Percentiles rank a stretch among this genome's conserved stretches.
These are phyloP conservation scores for Diarsia dahlii DNA, from an alignment of 2,888 invertebrate genomes.

Conservation along the genomic window DNA sequence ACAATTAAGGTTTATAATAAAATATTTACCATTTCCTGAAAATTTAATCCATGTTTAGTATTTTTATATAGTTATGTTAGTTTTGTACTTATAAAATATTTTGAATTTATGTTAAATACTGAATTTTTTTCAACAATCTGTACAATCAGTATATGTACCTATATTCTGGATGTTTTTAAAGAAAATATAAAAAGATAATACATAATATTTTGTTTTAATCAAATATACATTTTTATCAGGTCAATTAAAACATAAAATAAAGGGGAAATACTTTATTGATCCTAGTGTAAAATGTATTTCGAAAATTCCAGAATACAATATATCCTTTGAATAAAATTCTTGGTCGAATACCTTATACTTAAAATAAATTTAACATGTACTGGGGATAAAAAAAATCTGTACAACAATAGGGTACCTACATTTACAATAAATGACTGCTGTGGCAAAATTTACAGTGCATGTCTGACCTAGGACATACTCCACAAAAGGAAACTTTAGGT, in stretches of 20 bases:
- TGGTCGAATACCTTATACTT: conserved; percentile 88
- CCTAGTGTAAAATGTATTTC: conserved; percentile 90
- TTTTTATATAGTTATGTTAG: conserved; percentile 67
- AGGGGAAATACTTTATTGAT: conserved; percentile 90
- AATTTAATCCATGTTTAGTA: conserved; percentile 68
- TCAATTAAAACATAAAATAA: conserved; percentile 78
- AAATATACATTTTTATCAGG: conserved; percentile 56
- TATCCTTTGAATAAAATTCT: conserved; percentile 88
- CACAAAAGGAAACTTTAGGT: conserved; percentile 42
- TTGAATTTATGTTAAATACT: conserved; percentile 65
- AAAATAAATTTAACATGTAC: conserved; percentile 84
- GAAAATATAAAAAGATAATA: conserved; percentile 64
- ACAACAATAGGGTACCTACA: conserved; percentile 84
- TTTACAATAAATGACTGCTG: conserved; percentile 81
- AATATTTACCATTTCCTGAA: conserved; percentile 69
- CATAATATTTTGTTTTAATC: conserved; percentile 56
- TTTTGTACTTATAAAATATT: conserved; percentile 67
- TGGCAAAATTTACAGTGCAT: conserved; percentile 83
- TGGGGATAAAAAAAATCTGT: conserved; percentile 79
- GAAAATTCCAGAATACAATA: conserved; percentile 90
- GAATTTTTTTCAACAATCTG: conserved; percentile 65
- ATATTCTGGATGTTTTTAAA: conserved; percentile 67
- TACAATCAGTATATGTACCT: conserved; percentile 65
- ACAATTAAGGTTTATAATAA: conserved; percentile 66
- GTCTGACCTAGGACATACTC: conserved; percentile 60